Percentiles rank a stretch among this genome's conserved stretches.
These are phyloP conservation scores for Scleropages formosus DNA, from an alignment of 2,797 vertebrate species.

Conservation along the genomic window DNA sequence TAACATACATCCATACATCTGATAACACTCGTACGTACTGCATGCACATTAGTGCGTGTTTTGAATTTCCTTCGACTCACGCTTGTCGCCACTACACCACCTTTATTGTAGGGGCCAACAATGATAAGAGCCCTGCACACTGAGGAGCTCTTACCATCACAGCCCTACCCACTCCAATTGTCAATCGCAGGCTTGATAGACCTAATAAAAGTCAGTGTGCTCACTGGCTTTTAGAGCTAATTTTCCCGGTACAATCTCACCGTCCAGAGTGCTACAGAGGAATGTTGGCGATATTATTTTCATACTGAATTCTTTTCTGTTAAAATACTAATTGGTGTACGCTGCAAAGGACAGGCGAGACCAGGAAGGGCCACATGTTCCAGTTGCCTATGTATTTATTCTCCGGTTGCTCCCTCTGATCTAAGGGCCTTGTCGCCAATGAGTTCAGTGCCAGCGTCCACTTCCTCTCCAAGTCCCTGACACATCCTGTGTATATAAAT, in stretches of 20 bases:
- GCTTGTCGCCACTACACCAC: neutral
- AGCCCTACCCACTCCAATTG: neutral
- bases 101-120: neutral
- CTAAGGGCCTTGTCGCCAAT: constrained; percentile 44
- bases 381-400: too few species aligned
- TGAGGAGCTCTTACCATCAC: neutral
- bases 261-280: too few species aligned
- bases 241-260: too few species aligned
- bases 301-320: too few species aligned
- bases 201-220: constrained; percentile 4
- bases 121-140: neutral
- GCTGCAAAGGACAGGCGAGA: too few species aligned
- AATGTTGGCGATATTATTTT: too few species aligned
- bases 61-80: neutral
- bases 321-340: too few species aligned
- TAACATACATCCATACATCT: neutral
- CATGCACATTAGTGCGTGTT: too few species aligned
- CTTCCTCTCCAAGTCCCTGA: constrained; percentile 51
- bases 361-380: too few species aligned
- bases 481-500: constrained; percentile 64
- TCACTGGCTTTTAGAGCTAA: too few species aligned
- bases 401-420: constrained; percentile 48
- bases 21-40: neutral
- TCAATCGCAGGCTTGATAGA: neutral
- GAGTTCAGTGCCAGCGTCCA: constrained; percentile 49